A percentile compares a stretch with the other conserved stretches of the same genome.
phyloP scores from a whole-genome alignment of 1,140 invertebrate species.

The Ostrea edulis region DNA sequence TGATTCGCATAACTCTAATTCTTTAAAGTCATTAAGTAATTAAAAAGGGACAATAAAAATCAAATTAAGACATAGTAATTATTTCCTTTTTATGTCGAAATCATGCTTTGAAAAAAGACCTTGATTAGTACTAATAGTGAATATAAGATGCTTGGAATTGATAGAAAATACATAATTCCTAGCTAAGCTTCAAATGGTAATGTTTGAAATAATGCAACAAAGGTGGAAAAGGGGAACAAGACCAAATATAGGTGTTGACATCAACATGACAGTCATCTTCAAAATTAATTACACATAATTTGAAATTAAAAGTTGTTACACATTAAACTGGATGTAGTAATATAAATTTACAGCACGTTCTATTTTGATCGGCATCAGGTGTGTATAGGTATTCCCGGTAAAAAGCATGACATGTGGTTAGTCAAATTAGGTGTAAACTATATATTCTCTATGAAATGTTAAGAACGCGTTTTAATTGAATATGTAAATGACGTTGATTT shows the following conservation, averaged over 20 bases:
- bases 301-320: background rate
- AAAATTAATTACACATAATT: background rate
- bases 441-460: conserved; percentile 11
- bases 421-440: background rate
- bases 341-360: conserved; percentile 21
- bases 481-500: conserved; percentile 25
- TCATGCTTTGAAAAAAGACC: too few species aligned
- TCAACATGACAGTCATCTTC: background rate
- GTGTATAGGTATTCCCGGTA: background rate
- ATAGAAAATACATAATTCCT: too few species aligned
- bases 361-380: background rate
- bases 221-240: too few species aligned
- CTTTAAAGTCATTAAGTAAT: too few species aligned
- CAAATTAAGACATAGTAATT: too few species aligned
- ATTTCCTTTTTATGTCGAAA: too few species aligned
- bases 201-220: too few species aligned
- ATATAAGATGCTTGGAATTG: too few species aligned
- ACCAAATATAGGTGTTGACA: background rate
- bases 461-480: conserved; percentile 15
- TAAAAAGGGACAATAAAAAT: too few species aligned
- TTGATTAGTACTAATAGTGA: too few species aligned
- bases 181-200: too few species aligned
- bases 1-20: too few species aligned
- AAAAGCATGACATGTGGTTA: background rate
- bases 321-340: background rate